Conservation (phyloP, 1,140 invertebrate species). For the Platyscapa corneri region DNA sequence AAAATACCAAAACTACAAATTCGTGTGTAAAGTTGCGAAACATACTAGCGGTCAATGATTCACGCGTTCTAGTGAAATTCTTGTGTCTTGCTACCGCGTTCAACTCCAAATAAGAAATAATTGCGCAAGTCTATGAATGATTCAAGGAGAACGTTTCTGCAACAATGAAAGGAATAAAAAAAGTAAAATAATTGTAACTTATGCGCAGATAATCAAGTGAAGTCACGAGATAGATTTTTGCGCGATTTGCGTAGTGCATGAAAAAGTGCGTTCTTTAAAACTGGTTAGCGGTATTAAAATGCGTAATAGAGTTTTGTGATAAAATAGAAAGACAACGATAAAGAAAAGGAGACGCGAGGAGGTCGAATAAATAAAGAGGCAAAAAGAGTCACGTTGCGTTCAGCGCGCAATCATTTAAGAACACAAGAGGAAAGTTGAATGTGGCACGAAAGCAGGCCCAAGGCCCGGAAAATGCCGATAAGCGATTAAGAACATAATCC, state of each 20-base stretch:
- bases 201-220: background rate
- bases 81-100: constrained; percentile 1
- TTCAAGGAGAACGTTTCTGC: constrained; percentile 26
- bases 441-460: too few species aligned
- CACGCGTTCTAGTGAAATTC: constrained; percentile 51
- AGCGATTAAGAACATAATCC: background rate
- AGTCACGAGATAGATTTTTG: background rate
- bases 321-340: background rate
- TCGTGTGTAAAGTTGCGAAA: constrained; percentile 34
- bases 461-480: background rate
- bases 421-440: too few species aligned
- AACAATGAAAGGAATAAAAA: constrained; percentile 44
- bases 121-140: constrained; percentile 43
- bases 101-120: constrained; percentile 47
- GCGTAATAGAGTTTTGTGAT: background rate
- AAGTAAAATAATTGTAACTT: constrained; percentile 12
- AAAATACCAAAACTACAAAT: constrained; percentile 38
- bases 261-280: background rate
- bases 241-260: background rate
- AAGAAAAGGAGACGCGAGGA: background rate
- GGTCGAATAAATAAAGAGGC: too few species aligned
- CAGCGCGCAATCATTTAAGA: too few species aligned
- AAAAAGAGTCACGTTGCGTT: too few species aligned
- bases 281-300: background rate
- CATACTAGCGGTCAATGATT: constrained; percentile 43